Percentiles rank a stretch among this genome's conserved stretches.
Conservation (phyloP, 2,797 vertebrate genomes). For the Carapus acus region DNA sequence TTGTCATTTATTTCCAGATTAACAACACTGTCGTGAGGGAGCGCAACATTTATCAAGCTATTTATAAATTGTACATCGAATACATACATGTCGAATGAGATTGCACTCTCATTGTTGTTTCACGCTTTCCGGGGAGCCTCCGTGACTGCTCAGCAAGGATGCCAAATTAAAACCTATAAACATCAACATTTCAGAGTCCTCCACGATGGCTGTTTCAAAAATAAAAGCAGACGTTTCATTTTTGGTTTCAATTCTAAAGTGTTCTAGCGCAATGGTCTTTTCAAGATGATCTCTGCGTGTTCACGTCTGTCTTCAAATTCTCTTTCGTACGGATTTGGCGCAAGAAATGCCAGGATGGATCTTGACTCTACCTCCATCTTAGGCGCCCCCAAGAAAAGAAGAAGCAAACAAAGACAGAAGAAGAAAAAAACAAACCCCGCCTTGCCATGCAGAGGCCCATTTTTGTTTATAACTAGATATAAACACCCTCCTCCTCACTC, state of each 20-base stretch:
- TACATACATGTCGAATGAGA: constrained; percentile 65
- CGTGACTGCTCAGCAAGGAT: constrained; percentile 51
- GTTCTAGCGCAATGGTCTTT: constrained; percentile 78
- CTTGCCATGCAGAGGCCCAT: constrained; percentile 70
- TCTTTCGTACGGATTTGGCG: constrained; percentile 54
- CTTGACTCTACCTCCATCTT: constrained; percentile 60
- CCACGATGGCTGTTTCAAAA: constrained; percentile 49
- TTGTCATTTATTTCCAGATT: constrained; percentile 59
- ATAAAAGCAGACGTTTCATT: constrained; percentile 62
- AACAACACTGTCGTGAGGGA: constrained; percentile 50
- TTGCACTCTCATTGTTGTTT: constrained; percentile 55
- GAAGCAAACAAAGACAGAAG: too few relatives aligned
- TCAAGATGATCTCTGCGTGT: constrained; percentile 73
- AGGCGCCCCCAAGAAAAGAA: constrained; percentile 62
- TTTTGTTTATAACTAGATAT: constrained; percentile 66
- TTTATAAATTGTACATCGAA: constrained; percentile 68
- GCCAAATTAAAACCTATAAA: constrained; percentile 72
- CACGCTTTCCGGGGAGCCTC: constrained; percentile 59
- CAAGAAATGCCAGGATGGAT: constrained; percentile 73
- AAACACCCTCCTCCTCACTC: too few relatives aligned
- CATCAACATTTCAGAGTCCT: constrained; percentile 62
- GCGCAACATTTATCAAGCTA: constrained; percentile 68
- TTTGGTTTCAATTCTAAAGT: constrained; percentile 67
- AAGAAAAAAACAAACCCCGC: too few relatives aligned
- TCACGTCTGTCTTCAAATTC: constrained; percentile 65